Percentiles rank a stretch among this genome's conserved stretches.
Conservation (phyloP, 2,888 invertebrate genomes). For the Rotaria macrura region DNA sequence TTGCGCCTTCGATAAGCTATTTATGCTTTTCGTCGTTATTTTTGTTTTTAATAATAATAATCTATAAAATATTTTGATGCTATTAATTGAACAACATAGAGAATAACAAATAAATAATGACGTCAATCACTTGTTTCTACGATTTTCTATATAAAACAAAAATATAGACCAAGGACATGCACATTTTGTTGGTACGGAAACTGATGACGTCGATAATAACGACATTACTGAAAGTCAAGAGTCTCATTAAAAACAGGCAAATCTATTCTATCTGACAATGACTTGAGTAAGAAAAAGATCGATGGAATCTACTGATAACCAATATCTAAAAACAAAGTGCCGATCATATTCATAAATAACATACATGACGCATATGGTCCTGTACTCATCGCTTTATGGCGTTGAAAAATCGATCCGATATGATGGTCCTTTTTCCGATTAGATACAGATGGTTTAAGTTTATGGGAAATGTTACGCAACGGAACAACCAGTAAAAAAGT, state of each 20-base stretch:
- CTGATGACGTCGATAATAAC: neutral
- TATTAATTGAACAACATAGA: neutral
- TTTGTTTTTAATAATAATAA: neutral
- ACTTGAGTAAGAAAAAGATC: neutral
- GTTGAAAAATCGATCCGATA: neutral
- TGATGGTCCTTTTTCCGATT: neutral
- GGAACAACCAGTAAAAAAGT: neutral
- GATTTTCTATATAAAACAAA: neutral
- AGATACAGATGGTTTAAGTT: neutral
- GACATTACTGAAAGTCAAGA: neutral
- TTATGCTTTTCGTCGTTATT: neutral
- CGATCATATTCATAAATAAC: neutral
- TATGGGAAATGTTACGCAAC: neutral
- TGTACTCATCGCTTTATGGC: neutral
- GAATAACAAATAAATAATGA: neutral
- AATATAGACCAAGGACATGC: neutral
- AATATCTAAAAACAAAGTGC: neutral
- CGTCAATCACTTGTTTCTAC: neutral
- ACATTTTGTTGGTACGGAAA: neutral
- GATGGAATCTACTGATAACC: neutral
- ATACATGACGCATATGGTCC: neutral
- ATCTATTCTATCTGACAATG: neutral
- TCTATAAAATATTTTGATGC: neutral
- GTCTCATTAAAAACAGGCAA: neutral
- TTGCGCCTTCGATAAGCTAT: no score